Evolutionary conservation across 2,888 invertebrate genomes (phyloP).

Genomic region (Agrotis puta): DNA sequence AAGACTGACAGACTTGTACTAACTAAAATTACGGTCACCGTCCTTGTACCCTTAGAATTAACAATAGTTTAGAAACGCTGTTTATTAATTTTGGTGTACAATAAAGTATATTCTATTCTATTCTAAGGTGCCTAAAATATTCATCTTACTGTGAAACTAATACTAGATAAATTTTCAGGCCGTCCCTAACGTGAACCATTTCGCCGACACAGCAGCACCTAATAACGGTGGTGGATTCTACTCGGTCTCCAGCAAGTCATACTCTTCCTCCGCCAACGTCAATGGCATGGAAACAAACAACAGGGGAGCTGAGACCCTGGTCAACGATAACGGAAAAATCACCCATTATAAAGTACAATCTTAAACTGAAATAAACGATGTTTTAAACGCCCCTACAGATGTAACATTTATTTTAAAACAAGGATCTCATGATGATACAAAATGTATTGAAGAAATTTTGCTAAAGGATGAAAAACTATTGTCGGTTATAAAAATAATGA

Average conservation of each 20-base stretch:
- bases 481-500: conserved; percentile 24
- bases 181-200: conserved; percentile 83
- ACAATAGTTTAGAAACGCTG: no score
- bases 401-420: conserved; percentile 40
- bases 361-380: conserved; percentile 64
- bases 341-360: conserved; percentile 90
- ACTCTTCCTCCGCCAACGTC: conserved; percentile 89
- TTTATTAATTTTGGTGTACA: no score
- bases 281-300: conserved; percentile 91
- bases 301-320: conserved; percentile 92
- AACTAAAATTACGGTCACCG: no score
- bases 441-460: conserved; percentile 2
- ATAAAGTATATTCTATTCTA: no score
- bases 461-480: conserved; percentile 2
- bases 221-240: conserved; percentile 60
- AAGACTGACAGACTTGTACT: no score
- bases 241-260: conserved; percentile 93
- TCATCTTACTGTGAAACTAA: neutral
- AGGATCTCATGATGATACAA: conserved; percentile 56
- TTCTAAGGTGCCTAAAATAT: neutral
- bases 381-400: conserved; percentile 38
- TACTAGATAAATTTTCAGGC: conserved; percentile 77
- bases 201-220: conserved; percentile 52
- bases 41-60: no score
- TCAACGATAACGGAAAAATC: conserved; percentile 94